Conservation (phyloP, 2,113 vertebrate species). For the Hymenochirus boettgeri region DNA sequence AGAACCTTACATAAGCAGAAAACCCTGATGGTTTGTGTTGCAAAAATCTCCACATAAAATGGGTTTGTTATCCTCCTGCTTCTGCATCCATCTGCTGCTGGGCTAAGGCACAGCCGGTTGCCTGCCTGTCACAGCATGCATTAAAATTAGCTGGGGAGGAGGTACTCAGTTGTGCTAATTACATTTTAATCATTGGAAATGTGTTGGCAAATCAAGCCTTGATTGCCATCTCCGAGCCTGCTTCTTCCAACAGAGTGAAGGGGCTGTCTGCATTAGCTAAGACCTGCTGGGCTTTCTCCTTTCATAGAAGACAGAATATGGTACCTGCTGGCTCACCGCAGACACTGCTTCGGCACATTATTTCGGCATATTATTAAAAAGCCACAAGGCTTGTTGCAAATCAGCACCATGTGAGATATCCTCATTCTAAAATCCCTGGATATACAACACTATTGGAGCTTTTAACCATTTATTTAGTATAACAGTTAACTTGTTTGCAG, state of each 20-base stretch:
- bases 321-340: conserved; percentile 79
- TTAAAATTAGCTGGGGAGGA: conserved; percentile 99
- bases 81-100: conserved; percentile 98
- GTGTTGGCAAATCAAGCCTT: conserved; percentile 99
- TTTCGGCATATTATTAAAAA: conserved; percentile 87
- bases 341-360: conserved; percentile 82
- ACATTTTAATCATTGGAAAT: conserved; percentile 99
- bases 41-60: conserved; percentile 94
- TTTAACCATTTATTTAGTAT: conserved; percentile 63
- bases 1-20: conserved; percentile 81
- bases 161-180: conserved; percentile 99
- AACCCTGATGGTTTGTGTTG: conserved; percentile 97
- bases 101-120: conserved; percentile 86
- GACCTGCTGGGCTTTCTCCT: conserved; percentile 73
- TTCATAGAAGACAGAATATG: conserved; percentile 78
- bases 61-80: conserved; percentile 89
- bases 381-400: conserved; percentile 80
- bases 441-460: conserved; percentile 73
- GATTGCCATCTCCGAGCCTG: conserved; percentile 96
- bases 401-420: conserved; percentile 76
- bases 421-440: conserved; percentile 79
- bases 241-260: conserved; percentile 86
- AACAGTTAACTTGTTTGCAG: conserved; percentile 52
- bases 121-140: conserved; percentile 98
- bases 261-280: conserved; percentile 68